Evolutionary conservation across 2,888 invertebrate genomes (phyloP), one percentile per base, ranked within the genome.

Genomic region (Adela reaumurella): DNA sequence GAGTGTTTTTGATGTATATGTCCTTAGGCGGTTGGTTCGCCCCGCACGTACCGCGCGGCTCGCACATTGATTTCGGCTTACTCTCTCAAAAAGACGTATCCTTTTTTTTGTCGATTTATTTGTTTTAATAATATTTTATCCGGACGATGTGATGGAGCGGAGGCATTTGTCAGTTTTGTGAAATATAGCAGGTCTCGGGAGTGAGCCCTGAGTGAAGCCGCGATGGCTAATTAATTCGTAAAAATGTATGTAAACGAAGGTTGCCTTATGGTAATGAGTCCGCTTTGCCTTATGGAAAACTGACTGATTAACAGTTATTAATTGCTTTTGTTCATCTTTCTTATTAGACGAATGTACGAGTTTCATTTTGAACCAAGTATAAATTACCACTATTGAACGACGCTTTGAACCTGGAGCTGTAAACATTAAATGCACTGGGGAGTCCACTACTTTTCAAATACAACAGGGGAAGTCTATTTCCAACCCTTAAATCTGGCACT

Each of bases 51-150:
- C 67, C 65, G 63, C n/a, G n/a, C 58, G 66, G 67, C 72, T 71
- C 68, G 74, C 74, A 72, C 77, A 77, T 78, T 77, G 78, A 78
- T 78, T 78, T 77, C 74, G 77, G 74, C 70, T 73, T 41, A 49
- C 47, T 51, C 72, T 72, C 73, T 71, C 70, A 68, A 70, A 73
- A 72, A 72, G 71, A 35, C 14, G 64, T 62, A 68, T 70, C 60
- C 35, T 35, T 73, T 77, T 77, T 46, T 77, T 76, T 74, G 68
- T 76, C 64, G 68, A 65, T 74, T 76, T 78, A 76, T 77, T 78
- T 78, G 78, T 78, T 78, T 78, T 76, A 77, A 73, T 74, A 77
- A 78, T 77, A 77, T 76, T 76, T 78, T 76, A 77, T 76, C 73
- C 62, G 35, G 35, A 35, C 8, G 70, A 62, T 67, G 68, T 77